phyloP scores from a whole-genome alignment of 2,888 invertebrate genomes.

The Agriopis marginaria region DNA sequence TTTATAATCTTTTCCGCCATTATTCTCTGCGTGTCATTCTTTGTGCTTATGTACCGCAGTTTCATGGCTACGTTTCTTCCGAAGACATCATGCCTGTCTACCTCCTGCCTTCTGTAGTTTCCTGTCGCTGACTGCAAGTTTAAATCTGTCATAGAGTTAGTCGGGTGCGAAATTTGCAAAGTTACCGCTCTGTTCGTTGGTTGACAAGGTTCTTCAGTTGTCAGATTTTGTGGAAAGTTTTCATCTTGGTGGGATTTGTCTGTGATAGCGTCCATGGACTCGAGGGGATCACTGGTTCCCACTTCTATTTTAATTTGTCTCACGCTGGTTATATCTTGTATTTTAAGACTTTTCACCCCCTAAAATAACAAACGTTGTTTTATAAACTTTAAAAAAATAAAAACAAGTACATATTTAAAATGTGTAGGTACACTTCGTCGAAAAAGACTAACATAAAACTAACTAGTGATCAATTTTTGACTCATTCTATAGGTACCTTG shows the following conservation, averaged over 20 bases:
- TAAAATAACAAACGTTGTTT: slow-evolving; percentile 13
- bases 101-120: neutral
- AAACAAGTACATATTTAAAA: no score
- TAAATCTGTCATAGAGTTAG: neutral
- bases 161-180: neutral
- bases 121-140: neutral
- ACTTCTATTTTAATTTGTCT: neutral
- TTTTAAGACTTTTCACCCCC: slow-evolving; percentile 2
- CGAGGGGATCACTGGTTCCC: slow-evolving; percentile 5
- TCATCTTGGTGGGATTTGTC: neutral
- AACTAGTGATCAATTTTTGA: no score
- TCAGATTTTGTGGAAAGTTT: neutral
- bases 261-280: neutral
- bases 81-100: slow-evolving; percentile 32
- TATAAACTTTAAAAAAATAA: no score
- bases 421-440: no score
- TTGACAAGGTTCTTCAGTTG: slow-evolving; percentile 2
- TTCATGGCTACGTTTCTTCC: slow-evolving; percentile 37
- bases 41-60: slow-evolving; percentile 30
- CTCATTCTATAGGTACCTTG: no score
- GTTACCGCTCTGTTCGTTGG: neutral
- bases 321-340: neutral
- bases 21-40: slow-evolving; percentile 34
- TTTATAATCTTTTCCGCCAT: slow-evolving; percentile 43
- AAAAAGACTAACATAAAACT: no score